Evolutionary conservation across 2,888 invertebrate species (phyloP).

Genomic region (Amiota minor): DNA sequence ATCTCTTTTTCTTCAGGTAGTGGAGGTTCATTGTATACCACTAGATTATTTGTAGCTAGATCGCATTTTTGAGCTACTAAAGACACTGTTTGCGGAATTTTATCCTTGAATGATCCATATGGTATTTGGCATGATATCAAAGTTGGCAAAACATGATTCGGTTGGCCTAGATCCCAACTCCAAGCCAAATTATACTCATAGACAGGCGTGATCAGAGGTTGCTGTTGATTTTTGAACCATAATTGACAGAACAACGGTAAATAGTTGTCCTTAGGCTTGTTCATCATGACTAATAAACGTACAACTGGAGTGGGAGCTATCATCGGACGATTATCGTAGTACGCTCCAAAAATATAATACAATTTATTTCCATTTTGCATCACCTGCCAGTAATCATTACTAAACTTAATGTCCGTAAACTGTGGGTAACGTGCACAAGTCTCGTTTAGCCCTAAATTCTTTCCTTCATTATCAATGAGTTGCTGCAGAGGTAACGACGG

Average conservation of each 20-base stretch:
- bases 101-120: conserved; percentile 56
- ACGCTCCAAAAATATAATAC: conserved; percentile 90
- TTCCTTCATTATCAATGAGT: conserved; percentile 26
- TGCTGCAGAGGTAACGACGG: conserved; percentile 53
- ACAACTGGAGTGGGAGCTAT: conserved; percentile 86
- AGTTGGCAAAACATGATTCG: conserved; percentile 89
- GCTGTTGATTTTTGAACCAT: conserved; percentile 86
- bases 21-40: conserved; percentile 85
- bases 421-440: conserved; percentile 87
- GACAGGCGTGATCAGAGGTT: conserved; percentile 83
- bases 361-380: conserved; percentile 84
- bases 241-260: conserved; percentile 84
- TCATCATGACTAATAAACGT: conserved; percentile 88
- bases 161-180: conserved; percentile 92
- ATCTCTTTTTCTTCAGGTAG: conserved; percentile 68
- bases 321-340: conserved; percentile 84
- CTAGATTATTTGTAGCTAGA: conserved; percentile 85
- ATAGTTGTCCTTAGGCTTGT: conserved; percentile 81
- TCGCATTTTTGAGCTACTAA: conserved; percentile 87
- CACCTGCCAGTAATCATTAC: conserved; percentile 94
- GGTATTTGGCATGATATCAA: conserved; percentile 89
- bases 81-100: conserved; percentile 77
- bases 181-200: conserved; percentile 92
- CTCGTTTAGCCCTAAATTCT: neutral
- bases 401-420: conserved; percentile 89